phyloP scores from a whole-genome alignment of 92 coral and sea anemone genomes.

The Heteractis magnifica region DNA sequence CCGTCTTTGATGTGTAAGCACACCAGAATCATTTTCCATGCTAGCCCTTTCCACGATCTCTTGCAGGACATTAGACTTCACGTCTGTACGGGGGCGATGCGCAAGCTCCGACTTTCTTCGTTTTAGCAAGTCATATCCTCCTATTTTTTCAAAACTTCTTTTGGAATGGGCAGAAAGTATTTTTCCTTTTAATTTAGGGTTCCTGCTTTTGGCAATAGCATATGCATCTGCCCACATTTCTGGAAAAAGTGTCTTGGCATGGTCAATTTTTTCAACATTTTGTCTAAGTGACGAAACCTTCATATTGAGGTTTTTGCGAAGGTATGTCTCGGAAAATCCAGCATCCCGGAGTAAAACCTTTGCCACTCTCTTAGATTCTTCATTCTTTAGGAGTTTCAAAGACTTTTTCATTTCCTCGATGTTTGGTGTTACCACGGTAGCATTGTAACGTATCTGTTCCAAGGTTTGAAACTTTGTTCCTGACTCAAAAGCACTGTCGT shows the following conservation, averaged over 20 bases:
- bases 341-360: constrained; percentile 11
- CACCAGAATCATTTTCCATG: constrained; percentile 20
- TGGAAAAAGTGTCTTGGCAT: background rate
- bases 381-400: constrained; percentile 3
- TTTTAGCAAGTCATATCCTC: constrained; percentile 9
- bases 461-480: background rate
- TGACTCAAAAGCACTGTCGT: background rate
- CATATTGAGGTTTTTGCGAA: constrained; percentile 4
- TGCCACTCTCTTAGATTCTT: constrained; percentile 13
- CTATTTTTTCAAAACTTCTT: background rate
- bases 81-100: constrained; percentile 26
- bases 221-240: constrained; percentile 11
- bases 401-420: background rate
- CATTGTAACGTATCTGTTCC: background rate
- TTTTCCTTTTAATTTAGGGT: background rate
- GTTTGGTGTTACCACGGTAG: background rate
- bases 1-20: constrained; percentile 26
- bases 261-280: background rate
- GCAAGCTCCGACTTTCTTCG: constrained; percentile 9
- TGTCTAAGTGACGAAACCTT: constrained; percentile 4
- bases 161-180: constrained; percentile 13
- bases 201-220: constrained; percentile 2
- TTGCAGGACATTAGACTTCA: background rate
- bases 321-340: constrained; percentile 9
- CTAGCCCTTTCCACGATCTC: constrained; percentile 19